phyloP scores from a whole-genome alignment of 2,113 vertebrate species.

The Galemys pyrenaicus region DNA sequence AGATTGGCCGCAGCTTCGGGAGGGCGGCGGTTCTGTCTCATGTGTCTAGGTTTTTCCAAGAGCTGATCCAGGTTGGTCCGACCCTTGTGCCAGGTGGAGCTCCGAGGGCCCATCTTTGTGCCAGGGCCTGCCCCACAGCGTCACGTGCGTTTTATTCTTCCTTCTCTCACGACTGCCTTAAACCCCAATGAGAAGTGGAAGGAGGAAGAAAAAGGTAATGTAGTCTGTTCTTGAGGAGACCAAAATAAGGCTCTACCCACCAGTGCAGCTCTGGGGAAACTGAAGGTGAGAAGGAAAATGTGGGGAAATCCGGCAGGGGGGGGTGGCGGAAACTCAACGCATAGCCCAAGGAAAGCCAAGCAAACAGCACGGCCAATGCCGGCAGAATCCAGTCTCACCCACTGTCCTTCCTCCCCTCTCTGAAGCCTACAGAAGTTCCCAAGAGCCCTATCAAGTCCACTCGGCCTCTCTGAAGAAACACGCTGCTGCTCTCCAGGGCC shows the following conservation, averaged over 20 bases:
- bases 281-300: conserved; percentile 41
- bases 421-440: background rate
- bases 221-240: conserved; percentile 61
- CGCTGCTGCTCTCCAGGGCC: background rate
- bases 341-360: background rate
- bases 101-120: background rate
- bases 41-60: conserved; percentile 34
- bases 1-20: background rate
- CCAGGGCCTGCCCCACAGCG: conserved; percentile 52
- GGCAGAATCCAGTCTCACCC: background rate
- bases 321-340: background rate
- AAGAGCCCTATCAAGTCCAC: background rate
- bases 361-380: background rate
- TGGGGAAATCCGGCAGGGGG: background rate
- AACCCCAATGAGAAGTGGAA: conserved; percentile 65
- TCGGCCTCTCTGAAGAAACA: conserved; percentile 31
- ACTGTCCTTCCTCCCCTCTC: background rate
- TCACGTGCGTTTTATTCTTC: conserved; percentile 69
- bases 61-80: background rate
- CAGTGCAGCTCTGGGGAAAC: conserved; percentile 70
- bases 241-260: conserved; percentile 52
- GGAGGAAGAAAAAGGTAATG: conserved; percentile 32
- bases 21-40: background rate
- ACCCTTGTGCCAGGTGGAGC: conserved; percentile 27
- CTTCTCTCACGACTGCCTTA: conserved; percentile 51